These are phyloP conservation scores for Panthera uncia DNA, from an alignment of 2,113 vertebrate species.

Conservation along the genomic window DNA sequence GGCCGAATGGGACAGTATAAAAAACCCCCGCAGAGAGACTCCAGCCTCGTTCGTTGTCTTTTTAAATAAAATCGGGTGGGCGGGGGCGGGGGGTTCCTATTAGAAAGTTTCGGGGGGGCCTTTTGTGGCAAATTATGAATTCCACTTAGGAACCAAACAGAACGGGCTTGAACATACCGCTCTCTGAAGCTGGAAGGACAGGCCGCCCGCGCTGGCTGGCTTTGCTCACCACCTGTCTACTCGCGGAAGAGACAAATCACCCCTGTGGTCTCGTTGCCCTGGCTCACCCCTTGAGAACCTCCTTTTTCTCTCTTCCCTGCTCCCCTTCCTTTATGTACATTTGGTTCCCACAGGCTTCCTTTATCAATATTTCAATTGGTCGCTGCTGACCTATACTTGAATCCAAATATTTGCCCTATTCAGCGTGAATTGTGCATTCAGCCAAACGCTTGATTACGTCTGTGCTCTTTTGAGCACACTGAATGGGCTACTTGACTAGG, in stretches of 20 bases:
- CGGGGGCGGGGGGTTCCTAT: neutral
- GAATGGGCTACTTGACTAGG: constrained; percentile 78
- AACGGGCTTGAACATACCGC: neutral
- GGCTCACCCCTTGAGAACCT: constrained; percentile 58
- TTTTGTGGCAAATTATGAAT: neutral
- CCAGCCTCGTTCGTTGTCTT: constrained; percentile 4
- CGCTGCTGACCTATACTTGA: constrained; percentile 79
- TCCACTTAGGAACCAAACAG: neutral
- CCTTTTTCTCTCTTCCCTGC: neutral
- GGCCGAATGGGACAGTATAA: neutral
- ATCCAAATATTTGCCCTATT: constrained; percentile 86
- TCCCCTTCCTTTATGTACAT: constrained; percentile 77
- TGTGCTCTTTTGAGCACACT: constrained; percentile 75
- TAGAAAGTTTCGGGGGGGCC: neutral
- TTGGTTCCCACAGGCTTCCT: constrained; percentile 84
- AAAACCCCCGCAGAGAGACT: neutral
- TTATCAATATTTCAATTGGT: constrained; percentile 80
- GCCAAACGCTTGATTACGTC: constrained; percentile 75
- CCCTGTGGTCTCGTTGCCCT: constrained; percentile 30
- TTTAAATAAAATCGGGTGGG: neutral
- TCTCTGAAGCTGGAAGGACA: neutral
- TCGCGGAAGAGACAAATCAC: neutral
- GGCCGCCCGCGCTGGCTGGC: neutral
- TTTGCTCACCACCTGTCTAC: neutral
- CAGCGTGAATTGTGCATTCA: constrained; percentile 78